Evolutionary conservation across 2,888 invertebrate species (phyloP).

Genomic region (Corbicula japonica): DNA sequence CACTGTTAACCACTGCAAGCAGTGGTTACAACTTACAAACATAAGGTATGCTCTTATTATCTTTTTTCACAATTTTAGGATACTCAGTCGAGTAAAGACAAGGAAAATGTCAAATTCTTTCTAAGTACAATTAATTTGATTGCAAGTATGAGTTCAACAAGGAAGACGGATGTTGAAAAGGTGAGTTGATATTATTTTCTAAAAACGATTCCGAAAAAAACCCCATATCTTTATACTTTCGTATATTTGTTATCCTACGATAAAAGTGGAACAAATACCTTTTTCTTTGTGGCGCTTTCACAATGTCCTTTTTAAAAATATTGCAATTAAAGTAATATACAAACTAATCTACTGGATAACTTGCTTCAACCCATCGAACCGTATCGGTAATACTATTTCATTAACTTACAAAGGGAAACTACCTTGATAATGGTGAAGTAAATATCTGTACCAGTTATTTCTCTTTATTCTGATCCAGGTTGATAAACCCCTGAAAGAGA

Average conservation of each 20-base stretch:
- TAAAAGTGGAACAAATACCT: no score
- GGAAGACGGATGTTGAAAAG: not conserved
- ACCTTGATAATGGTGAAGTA: not conserved
- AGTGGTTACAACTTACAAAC: no score
- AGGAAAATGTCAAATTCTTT: not conserved
- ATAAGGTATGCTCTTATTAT: not conserved
- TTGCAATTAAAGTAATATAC: no score
- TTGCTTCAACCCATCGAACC: not conserved
- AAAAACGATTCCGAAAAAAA: no score
- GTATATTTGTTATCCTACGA: no score
- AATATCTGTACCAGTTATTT: not conserved
- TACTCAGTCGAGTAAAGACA: not conserved
- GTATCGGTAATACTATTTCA: not conserved
- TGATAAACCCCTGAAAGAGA: constrained; percentile 45
- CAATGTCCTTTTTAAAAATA: no score
- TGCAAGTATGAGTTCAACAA: not conserved
- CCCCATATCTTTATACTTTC: no score
- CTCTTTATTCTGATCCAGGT: constrained; percentile 9
- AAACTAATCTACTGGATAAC: no score
- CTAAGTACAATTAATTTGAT: not conserved
- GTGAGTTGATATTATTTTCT: not conserved
- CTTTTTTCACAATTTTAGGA: not conserved
- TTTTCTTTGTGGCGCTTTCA: no score
- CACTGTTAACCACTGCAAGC: no score
- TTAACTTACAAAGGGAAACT: not conserved